Base-by-base conservation (phyloP, 2,797 vertebrate species). In the Pelobates cultripes region DNA sequence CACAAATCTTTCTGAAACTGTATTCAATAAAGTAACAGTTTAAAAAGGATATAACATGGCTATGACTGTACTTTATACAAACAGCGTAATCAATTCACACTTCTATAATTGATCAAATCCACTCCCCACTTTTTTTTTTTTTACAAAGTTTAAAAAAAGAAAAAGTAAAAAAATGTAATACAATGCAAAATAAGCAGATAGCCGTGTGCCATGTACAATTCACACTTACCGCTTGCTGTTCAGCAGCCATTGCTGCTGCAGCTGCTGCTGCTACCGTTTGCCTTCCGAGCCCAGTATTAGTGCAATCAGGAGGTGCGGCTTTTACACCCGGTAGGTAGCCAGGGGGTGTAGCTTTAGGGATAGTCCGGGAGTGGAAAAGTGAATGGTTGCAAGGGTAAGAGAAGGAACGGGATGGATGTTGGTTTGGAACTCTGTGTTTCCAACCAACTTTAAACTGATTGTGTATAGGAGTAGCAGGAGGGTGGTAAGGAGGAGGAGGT, bases 351-450 rank as follows among this genome's bases (percentile, higher is more conserved):
- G 94, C 93, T 87, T 98, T 98, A 78, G 94, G 88, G 57, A 94
- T 86, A 0, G 91, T 70, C 57, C 96, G 95, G 80, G 95, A 94
- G 87, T 96, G 97, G 85, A 97, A 95, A 75, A 98, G 88, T 0
- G 96, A 94, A 86, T 97, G 97, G 89, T 98, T 98, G 84, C 98
- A 99, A 0, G 98, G 97, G 61, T 98, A 99, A 14, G 98, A 99
- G 78, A 99, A 97, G 44, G 98, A 99, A 57, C 97, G 97, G 0
- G 97, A 97, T 4, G 98, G 97, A 70, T 97, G 94, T 43, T 97
- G 97, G 79, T 91, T 94, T 86, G 96, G 95, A 43, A 95, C 94
- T 41, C 97, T 95, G 55, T 96, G 98, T 74, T 96, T 96, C 98
- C 97, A 99, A 79, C 95, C 93, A 28, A 95, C 93, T 93, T 97